A percentile compares a stretch with the other conserved stretches of the same genome.
Conservation (phyloP, 2,888 invertebrate genomes). For the Netelia inedita region DNA sequence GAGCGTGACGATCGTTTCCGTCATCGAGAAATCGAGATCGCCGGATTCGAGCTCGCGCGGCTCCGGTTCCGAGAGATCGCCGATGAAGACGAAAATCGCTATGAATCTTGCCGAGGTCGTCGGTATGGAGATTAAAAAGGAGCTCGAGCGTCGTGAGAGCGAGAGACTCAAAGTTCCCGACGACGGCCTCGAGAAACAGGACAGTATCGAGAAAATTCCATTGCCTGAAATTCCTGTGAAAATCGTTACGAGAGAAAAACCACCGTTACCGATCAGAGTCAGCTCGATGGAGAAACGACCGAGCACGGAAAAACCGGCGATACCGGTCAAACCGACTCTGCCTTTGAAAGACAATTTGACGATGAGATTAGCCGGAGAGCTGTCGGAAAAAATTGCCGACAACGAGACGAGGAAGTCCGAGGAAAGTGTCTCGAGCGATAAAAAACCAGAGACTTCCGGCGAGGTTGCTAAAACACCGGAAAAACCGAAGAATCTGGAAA, state of each 20-base stretch:
- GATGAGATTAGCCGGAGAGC: conserved; percentile 57
- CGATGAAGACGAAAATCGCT: conserved; percentile 71
- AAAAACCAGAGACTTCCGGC: conserved; percentile 34
- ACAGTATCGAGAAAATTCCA: conserved; percentile 83
- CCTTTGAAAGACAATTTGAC: conserved; percentile 69
- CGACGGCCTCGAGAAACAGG: conserved; percentile 81
- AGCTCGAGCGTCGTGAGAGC: conserved; percentile 78
- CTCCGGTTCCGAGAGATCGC: conserved; percentile 72
- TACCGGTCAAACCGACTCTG: conserved; percentile 69
- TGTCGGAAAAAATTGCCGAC: not conserved
- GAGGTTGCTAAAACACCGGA: conserved; percentile 62
- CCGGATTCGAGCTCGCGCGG: conserved; percentile 73
- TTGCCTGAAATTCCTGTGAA: conserved; percentile 81
- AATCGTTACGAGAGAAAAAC: conserved; percentile 54
- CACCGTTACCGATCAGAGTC: conserved; percentile 67
- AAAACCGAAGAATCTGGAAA: conserved; percentile 77
- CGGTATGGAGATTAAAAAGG: conserved; percentile 80
- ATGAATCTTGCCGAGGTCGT: conserved; percentile 81
- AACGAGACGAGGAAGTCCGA: conserved; percentile 41
- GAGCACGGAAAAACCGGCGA: conserved; percentile 66
- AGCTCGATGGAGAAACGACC: conserved; percentile 63
- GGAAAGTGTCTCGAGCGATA: conserved; percentile 18
- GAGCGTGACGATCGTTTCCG: conserved; percentile 78
- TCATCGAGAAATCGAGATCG: conserved; percentile 80
- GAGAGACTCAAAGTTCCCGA: conserved; percentile 79